A percentile compares a stretch with the other conserved stretches of the same genome.
Evolutionary conservation across 2,797 vertebrate genomes (phyloP).

Genomic region (Epinephelus malabaricus): DNA sequence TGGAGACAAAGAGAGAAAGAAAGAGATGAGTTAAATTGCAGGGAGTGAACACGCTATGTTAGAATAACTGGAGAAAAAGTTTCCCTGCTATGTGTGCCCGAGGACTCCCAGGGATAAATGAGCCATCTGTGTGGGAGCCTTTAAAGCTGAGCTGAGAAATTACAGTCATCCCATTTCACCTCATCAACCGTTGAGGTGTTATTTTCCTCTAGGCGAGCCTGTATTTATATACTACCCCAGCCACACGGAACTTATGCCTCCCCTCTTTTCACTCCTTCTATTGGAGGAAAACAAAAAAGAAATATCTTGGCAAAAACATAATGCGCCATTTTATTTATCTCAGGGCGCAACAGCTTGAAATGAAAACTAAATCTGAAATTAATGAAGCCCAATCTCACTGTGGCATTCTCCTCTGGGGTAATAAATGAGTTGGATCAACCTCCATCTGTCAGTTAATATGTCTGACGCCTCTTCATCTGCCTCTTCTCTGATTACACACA

Average conservation of each 20-base stretch:
- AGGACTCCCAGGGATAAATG: slow-evolving; percentile 88
- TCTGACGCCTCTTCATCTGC: slow-evolving; percentile 96
- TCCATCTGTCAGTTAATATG: slow-evolving; percentile 99
- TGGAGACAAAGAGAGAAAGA: slow-evolving; percentile 79
- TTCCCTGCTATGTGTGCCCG: slow-evolving; percentile 86
- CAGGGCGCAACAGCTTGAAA: slow-evolving; percentile 99
- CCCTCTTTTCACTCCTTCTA: slow-evolving; percentile 86
- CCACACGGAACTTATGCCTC: slow-evolving; percentile 85
- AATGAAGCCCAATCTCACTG: slow-evolving; percentile 99
- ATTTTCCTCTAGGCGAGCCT: slow-evolving; percentile 87
- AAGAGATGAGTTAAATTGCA: slow-evolving; percentile 83
- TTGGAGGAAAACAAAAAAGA: slow-evolving; percentile 93
- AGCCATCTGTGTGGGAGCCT: slow-evolving; percentile 88
- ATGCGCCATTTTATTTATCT: slow-evolving; percentile 99
- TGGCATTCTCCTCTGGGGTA: slow-evolving; percentile 99
- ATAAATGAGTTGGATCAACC: slow-evolving; percentile 99
- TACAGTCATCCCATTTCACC: slow-evolving; percentile 88
- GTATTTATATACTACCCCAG: slow-evolving; percentile 87
- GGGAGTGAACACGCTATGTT: slow-evolving; percentile 81
- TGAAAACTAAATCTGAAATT: slow-evolving; percentile 99
- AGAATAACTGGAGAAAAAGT: slow-evolving; percentile 86
- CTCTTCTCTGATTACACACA: slow-evolving; percentile 85
- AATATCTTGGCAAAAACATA: slow-evolving; percentile 98
- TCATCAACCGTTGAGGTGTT: slow-evolving; percentile 88
- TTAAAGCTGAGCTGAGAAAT: slow-evolving; percentile 88